Conservation (phyloP, 2,797 vertebrate species). For the Propithecus deckenii region DNA sequence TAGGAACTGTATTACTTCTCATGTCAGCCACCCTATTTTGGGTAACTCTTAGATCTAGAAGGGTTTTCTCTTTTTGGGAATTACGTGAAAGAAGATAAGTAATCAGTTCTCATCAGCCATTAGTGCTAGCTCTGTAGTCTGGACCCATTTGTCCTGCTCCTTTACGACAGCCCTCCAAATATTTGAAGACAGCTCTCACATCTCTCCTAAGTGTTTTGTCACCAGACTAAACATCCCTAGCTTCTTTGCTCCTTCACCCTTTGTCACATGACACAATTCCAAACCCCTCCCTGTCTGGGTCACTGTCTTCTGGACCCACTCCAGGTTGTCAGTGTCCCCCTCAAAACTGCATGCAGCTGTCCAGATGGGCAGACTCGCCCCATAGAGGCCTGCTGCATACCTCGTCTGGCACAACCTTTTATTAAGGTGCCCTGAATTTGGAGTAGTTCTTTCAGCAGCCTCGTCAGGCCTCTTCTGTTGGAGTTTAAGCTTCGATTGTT, state of each 20-base stretch:
- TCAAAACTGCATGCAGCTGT: background rate
- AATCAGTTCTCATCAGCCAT: background rate
- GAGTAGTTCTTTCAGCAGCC: background rate
- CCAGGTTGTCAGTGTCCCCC: conserved; percentile 31
- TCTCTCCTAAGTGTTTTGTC: conserved; percentile 59
- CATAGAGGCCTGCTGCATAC: background rate
- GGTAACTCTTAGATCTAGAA: background rate
- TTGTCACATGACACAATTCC: conserved; percentile 33
- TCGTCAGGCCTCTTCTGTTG: background rate
- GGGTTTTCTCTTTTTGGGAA: conserved; percentile 17
- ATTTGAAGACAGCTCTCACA: conserved; percentile 58
- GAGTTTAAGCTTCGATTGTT: background rate
- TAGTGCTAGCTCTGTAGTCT: background rate
- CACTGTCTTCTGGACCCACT: conserved; percentile 50
- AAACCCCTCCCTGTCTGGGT: background rate
- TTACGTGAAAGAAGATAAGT: conserved; percentile 32
- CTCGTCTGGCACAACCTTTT: background rate
- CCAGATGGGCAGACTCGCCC: background rate
- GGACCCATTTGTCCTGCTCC: background rate
- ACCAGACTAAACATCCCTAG: conserved; percentile 72
- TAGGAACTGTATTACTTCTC: background rate
- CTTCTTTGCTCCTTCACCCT: conserved; percentile 56
- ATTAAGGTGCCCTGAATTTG: background rate
- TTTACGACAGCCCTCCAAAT: conserved; percentile 54
- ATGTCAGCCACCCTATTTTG: background rate